phyloP scores from a whole-genome alignment of 1,140 invertebrate species.

The Leptinotarsa undecemlineata region DNA sequence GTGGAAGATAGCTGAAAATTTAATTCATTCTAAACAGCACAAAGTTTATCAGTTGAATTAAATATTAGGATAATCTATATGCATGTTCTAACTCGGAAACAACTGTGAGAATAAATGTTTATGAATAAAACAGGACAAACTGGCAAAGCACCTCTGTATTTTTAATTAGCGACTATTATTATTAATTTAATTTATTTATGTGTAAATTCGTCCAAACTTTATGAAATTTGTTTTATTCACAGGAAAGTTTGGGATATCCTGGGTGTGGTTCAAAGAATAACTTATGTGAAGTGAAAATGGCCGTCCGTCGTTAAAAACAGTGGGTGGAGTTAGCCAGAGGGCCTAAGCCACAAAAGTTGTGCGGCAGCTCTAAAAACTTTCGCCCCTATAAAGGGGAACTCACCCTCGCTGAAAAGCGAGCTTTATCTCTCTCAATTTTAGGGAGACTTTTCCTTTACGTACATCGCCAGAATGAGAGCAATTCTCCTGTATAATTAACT shows the following conservation, averaged over 20 bases:
- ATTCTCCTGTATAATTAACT: conserved; percentile 53
- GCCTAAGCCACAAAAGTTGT: conserved; percentile 54
- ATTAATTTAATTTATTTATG: conserved; percentile 43
- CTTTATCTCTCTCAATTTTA: conserved; percentile 46
- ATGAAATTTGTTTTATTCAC: conserved; percentile 39
- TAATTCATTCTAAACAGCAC: neutral
- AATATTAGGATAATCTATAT: conserved; percentile 14
- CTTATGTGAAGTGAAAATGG: conserved; percentile 55
- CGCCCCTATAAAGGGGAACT: conserved; percentile 45
- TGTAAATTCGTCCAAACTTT: conserved; percentile 37
- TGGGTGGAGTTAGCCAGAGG: conserved; percentile 52
- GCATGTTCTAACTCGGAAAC: conserved; percentile 29
- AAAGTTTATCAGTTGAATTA: conserved; percentile 13
- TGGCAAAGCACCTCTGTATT: conserved; percentile 23
- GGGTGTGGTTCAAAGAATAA: conserved; percentile 53
- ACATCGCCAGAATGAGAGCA: conserved; percentile 41
- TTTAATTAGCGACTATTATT: conserved; percentile 38
- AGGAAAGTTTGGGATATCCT: conserved; percentile 33
- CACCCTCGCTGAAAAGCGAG: conserved; percentile 43
- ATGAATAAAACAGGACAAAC: conserved; percentile 23
- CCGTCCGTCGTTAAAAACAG: conserved; percentile 53
- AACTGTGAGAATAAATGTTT: conserved; percentile 26
- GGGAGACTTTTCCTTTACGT: conserved; percentile 44
- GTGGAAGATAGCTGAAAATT: neutral
- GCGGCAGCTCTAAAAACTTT: conserved; percentile 52